Evolutionary conservation across 2,113 vertebrate genomes (phyloP).

Genomic region (Ophiodon elongatus): DNA sequence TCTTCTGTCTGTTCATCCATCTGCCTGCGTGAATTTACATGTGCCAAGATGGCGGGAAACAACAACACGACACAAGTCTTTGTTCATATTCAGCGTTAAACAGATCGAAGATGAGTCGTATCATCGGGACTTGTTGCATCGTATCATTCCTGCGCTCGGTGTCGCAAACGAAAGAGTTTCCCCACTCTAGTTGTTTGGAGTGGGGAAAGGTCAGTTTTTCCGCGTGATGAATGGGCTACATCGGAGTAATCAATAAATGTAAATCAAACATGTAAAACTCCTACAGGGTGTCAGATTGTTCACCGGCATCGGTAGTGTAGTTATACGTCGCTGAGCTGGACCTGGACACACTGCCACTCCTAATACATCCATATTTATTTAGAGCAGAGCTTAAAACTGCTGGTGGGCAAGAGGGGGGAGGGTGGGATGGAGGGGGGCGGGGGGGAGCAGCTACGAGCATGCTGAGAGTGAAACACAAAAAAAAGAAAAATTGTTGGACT

Average conservation of each 20-base stretch:
- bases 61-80: neutral
- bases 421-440: neutral
- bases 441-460: neutral
- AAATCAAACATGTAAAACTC: constrained; percentile 77
- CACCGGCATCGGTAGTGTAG: neutral
- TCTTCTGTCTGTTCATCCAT: constrained; percentile 36
- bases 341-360: constrained; percentile 40
- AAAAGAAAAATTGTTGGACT: too few species aligned
- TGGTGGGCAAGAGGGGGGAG: neutral
- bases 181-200: constrained; percentile 41
- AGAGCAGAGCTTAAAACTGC: constrained; percentile 22
- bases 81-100: neutral
- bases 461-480: neutral
- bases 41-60: constrained; percentile 14
- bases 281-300: constrained; percentile 57
- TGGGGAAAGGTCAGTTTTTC: constrained; percentile 59
- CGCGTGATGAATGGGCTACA: constrained; percentile 74
- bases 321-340: constrained; percentile 4
- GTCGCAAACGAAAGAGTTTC: constrained; percentile 62
- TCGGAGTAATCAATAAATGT: constrained; percentile 79
- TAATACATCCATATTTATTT: constrained; percentile 57
- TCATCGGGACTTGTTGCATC: neutral
- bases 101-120: constrained; percentile 12
- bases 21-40: constrained; percentile 12
- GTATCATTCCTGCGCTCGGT: constrained; percentile 22